Evolutionary conservation across 2,888 invertebrate genomes (phyloP).

Genomic region (Alloscopus bannaensis): DNA sequence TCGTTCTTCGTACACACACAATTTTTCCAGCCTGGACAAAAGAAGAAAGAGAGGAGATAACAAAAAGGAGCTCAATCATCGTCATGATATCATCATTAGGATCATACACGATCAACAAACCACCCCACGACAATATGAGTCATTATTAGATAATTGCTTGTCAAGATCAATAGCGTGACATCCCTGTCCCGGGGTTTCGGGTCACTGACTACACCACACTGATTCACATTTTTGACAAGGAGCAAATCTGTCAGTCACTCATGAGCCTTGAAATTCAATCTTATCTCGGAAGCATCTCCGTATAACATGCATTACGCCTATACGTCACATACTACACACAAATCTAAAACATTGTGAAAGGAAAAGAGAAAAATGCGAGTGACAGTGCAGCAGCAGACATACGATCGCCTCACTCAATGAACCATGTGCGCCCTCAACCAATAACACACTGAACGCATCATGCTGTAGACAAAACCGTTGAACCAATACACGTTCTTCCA

Average conservation of each 20-base stretch:
- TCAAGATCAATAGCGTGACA: conserved; percentile 64
- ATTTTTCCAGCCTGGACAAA: conserved; percentile 26
- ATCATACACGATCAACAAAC: conserved; percentile 31
- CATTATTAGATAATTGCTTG: conserved; percentile 63
- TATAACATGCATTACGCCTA: too few relatives aligned
- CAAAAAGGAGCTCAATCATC: neutral
- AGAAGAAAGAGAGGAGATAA: conserved; percentile 16
- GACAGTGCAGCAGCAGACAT: neutral
- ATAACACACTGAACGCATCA: too few relatives aligned
- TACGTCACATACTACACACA: too few relatives aligned
- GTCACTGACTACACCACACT: conserved; percentile 32
- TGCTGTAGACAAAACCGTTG: neutral
- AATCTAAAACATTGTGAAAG: too few relatives aligned
- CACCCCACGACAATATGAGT: conserved; percentile 38
- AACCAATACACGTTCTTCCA: too few relatives aligned
- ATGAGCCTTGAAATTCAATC: too few relatives aligned
- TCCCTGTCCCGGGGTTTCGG: conserved; percentile 50
- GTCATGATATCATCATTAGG: conserved; percentile 50
- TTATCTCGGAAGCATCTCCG: too few relatives aligned
- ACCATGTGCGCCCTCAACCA: too few relatives aligned
- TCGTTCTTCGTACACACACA: conserved; percentile 21
- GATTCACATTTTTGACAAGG: conserved; percentile 11
- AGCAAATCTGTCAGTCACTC: conserved; percentile 19
- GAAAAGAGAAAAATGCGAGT: too few relatives aligned
- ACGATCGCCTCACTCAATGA: too few relatives aligned